These are phyloP conservation scores for Boleophthalmus pectinirostris DNA, from an alignment of 2,113 vertebrate species.

Conservation along the genomic window DNA sequence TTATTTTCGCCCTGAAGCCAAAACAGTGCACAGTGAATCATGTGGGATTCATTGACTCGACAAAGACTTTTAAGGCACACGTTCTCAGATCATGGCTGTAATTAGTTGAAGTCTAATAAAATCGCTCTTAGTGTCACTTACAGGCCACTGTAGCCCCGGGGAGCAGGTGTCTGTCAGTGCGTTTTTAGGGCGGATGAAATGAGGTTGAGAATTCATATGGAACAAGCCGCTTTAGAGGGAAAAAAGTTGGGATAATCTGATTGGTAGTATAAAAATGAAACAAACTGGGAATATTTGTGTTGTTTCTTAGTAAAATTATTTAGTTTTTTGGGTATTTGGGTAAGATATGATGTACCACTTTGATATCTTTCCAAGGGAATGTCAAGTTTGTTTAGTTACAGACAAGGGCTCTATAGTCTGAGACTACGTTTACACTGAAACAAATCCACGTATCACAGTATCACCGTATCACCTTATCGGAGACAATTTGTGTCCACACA, in stretches of 20 bases:
- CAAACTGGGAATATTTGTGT: too few relatives aligned
- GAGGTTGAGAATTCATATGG: not conserved
- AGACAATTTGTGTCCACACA: too few relatives aligned
- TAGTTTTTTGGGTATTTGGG: too few relatives aligned
- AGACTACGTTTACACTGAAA: too few relatives aligned
- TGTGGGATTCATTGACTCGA: slow-evolving; percentile 20
- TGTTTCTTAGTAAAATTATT: too few relatives aligned
- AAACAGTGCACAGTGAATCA: slow-evolving; percentile 14
- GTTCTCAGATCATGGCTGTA: slow-evolving; percentile 19
- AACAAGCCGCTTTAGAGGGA: not conserved
- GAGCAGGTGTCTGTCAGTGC: slow-evolving; percentile 11
- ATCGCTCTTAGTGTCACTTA: slow-evolving; percentile 22
- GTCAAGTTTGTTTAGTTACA: too few relatives aligned
- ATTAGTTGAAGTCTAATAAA: slow-evolving; percentile 26
- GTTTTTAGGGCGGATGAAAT: not conserved
- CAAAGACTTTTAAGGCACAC: slow-evolving; percentile 16
- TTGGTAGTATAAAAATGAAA: not conserved
- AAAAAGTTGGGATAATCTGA: not conserved
- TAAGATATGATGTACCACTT: too few relatives aligned
- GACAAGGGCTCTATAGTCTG: too few relatives aligned
- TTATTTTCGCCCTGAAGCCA: slow-evolving; percentile 29
- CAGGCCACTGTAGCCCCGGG: slow-evolving; percentile 23
- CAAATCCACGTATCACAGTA: too few relatives aligned
- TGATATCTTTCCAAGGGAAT: too few relatives aligned
- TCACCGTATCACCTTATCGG: too few relatives aligned